Evolutionary conservation across 1,140 invertebrate species (phyloP).

Genomic region (Aphelinus atriplicis): DNA sequence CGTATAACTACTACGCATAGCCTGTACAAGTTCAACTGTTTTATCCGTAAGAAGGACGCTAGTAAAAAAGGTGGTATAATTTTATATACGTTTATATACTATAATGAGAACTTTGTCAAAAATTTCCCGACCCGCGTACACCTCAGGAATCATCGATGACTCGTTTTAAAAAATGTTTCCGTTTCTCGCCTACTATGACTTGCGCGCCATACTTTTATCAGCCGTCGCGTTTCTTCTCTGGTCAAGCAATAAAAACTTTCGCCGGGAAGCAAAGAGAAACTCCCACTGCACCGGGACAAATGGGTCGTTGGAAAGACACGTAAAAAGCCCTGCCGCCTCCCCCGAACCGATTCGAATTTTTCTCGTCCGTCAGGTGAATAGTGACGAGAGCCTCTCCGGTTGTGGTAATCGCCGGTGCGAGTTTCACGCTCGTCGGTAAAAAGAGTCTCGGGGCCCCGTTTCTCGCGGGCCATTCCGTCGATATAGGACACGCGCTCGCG

Average conservation of each 20-base stretch:
- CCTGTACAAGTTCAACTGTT: neutral
- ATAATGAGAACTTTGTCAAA: neutral
- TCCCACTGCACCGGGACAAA: too few species aligned
- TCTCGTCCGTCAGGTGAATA: too few species aligned
- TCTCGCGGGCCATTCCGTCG: neutral
- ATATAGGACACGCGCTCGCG: constrained; percentile 20
- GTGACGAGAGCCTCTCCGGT: too few species aligned
- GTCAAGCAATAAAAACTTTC: neutral
- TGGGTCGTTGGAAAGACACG: too few species aligned
- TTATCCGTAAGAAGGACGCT: constrained; percentile 9
- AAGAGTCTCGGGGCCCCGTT: neutral
- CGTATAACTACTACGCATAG: constrained; percentile 4
- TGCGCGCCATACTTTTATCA: neutral
- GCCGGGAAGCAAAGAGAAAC: too few species aligned
- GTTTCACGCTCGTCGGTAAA: neutral
- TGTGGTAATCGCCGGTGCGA: too few species aligned
- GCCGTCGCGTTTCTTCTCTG: neutral
- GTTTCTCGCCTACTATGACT: too few species aligned
- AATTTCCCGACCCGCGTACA: neutral
- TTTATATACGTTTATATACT: neutral
- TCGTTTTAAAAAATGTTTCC: neutral
- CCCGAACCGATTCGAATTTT: too few species aligned
- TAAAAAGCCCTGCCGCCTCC: too few species aligned
- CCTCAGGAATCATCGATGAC: neutral
- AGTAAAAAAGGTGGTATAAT: constrained; percentile 20